These are phyloP conservation scores for Archivesica marissinica DNA, from an alignment of 1,140 invertebrate species.

Conservation along the genomic window DNA sequence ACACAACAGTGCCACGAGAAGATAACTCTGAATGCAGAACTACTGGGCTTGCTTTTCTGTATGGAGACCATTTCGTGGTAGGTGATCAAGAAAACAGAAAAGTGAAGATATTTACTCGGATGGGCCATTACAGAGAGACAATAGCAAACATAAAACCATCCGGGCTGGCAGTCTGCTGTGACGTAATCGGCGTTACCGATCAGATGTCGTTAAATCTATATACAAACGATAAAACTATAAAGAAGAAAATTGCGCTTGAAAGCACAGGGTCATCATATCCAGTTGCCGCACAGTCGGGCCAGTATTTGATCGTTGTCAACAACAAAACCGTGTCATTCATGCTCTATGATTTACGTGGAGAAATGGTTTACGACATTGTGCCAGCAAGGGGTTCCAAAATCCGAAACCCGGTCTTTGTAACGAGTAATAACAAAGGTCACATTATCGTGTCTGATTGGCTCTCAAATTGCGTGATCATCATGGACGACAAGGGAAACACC, in stretches of 20 bases:
- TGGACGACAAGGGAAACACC: conserved; percentile 51
- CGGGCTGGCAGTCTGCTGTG: conserved; percentile 43
- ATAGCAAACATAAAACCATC: conserved; percentile 47
- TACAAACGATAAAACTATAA: conserved; percentile 41
- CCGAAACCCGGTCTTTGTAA: conserved; percentile 54
- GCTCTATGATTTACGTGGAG: conserved; percentile 50
- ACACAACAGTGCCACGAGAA: conserved; percentile 46
- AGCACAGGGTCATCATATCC: conserved; percentile 58
- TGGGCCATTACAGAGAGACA: conserved; percentile 48
- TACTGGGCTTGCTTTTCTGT: conserved; percentile 50
- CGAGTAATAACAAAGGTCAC: conserved; percentile 51
- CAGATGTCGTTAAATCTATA: conserved; percentile 54
- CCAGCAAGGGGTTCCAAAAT: conserved; percentile 53
- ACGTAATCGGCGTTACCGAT: conserved; percentile 37
- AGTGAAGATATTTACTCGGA: conserved; percentile 50
- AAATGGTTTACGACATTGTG: conserved; percentile 41
- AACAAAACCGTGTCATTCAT: conserved; percentile 54
- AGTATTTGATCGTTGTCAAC: conserved; percentile 53
- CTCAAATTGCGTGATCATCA: conserved; percentile 50
- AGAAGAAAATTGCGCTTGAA: conserved; percentile 56
- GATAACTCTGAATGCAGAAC: conserved; percentile 51
- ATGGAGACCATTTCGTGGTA: conserved; percentile 52
- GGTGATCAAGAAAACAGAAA: conserved; percentile 62
- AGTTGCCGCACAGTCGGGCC: conserved; percentile 29
- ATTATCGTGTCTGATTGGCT: conserved; percentile 61